phyloP scores from a whole-genome alignment of 2,888 invertebrate genomes.

The Drosophila phalerata region DNA sequence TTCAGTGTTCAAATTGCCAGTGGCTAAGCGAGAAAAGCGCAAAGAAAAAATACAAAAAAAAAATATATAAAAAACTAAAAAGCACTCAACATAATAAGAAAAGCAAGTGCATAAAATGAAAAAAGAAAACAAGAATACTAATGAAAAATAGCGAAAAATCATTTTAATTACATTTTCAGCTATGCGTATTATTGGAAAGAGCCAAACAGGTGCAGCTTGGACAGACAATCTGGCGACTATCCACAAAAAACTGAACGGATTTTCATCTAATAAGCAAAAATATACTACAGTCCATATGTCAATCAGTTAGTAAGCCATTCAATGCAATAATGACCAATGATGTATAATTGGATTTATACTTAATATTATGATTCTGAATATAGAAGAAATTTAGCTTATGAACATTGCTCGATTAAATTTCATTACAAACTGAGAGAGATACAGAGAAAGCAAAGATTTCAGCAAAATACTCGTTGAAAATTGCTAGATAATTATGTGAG shows the following conservation, averaged over 20 bases:
- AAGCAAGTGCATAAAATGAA: background rate
- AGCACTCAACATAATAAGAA: constrained; percentile 15
- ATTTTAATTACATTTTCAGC: constrained; percentile 68
- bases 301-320: background rate
- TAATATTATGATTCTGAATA: background rate
- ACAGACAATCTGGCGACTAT: constrained; percentile 30
- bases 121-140: background rate
- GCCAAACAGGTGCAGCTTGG: constrained; percentile 58
- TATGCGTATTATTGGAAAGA: constrained; percentile 43
- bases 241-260: constrained; percentile 1
- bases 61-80: constrained; percentile 32
- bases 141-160: constrained; percentile 34
- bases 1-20: constrained; percentile 39
- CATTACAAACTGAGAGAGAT: background rate
- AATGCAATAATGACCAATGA: background rate
- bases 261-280: constrained; percentile 26
- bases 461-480: background rate
- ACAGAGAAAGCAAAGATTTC: background rate
- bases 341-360: too few species aligned
- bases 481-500: background rate
- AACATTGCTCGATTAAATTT: background rate
- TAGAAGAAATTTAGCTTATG: background rate
- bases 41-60: constrained; percentile 23
- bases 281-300: background rate
- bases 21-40: constrained; percentile 28